A percentile compares a stretch with the other conserved stretches of the same genome.
These are phyloP conservation scores for Stegastes partitus DNA, from an alignment of 2,113 vertebrate species.

Conservation along the genomic window DNA sequence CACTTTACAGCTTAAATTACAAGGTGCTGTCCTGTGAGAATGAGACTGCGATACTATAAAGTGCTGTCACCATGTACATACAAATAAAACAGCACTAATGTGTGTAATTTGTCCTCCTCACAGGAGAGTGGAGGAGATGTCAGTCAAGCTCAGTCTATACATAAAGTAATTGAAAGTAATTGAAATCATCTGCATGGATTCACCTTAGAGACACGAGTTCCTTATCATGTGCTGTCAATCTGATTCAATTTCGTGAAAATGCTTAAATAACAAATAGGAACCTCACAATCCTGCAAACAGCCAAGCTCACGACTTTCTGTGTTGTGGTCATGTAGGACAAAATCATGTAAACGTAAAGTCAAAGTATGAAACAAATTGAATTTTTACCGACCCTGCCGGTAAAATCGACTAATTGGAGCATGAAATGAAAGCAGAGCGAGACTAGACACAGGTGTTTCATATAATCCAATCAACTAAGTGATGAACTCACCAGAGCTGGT, in stretches of 20 bases:
- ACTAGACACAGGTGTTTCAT: constrained; percentile 42
- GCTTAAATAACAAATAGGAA: too few relatives aligned
- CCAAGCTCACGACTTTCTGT: background rate
- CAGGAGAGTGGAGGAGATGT: background rate
- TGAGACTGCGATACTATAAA: background rate
- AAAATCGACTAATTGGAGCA: constrained; percentile 31
- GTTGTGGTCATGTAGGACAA: background rate
- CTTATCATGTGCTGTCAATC: too few relatives aligned
- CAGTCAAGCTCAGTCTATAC: background rate
- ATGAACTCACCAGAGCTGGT: constrained; percentile 13
- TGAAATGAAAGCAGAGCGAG: constrained; percentile 29
- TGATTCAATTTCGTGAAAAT: too few relatives aligned
- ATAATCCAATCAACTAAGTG: constrained; percentile 43
- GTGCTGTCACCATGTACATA: background rate
- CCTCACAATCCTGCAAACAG: background rate
- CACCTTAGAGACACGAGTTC: too few relatives aligned
- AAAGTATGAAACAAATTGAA: background rate
- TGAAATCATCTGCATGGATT: background rate
- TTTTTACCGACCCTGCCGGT: constrained; percentile 9
- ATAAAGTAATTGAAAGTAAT: too few relatives aligned
- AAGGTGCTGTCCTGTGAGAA: background rate
- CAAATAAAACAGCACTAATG: background rate
- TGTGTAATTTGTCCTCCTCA: background rate
- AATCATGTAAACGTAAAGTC: background rate
- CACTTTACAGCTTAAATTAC: background rate